These are phyloP conservation scores for Galago senegalensis DNA, from an alignment of 2,797 vertebrate genomes.

Conservation along the genomic window DNA sequence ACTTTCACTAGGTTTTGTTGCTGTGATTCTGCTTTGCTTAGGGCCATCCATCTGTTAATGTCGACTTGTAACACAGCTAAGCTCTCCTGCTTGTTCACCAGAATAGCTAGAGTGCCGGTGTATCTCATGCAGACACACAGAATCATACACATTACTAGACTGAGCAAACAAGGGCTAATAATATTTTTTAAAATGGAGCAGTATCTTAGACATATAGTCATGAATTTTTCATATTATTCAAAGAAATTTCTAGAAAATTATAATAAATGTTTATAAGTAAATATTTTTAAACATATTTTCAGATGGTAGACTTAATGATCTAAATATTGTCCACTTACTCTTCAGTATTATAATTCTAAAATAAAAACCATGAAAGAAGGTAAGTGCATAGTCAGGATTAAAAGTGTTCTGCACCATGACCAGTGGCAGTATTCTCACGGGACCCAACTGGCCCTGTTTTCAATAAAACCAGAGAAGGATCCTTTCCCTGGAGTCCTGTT, in stretches of 20 bases:
- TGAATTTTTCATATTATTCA: not conserved
- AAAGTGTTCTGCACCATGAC: conserved; percentile 85
- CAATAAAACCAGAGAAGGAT: conserved; percentile 86
- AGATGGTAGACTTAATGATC: conserved; percentile 69
- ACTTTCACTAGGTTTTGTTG: conserved; percentile 86
- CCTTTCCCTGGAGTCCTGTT: conserved; percentile 95
- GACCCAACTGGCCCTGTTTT: conserved; percentile 87
- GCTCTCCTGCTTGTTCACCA: conserved; percentile 45
- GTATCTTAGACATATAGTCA: not conserved
- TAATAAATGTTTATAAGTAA: conserved; percentile 56
- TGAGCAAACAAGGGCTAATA: conserved; percentile 67
- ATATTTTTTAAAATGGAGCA: conserved; percentile 66
- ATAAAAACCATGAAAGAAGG: conserved; percentile 67
- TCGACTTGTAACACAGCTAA: conserved; percentile 78
- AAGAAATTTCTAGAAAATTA: not conserved
- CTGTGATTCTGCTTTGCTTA: conserved; percentile 88
- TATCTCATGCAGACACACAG: not conserved
- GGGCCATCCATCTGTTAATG: conserved; percentile 91
- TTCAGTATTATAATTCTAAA: conserved; percentile 68
- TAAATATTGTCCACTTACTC: conserved; percentile 59
- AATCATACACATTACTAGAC: not conserved
- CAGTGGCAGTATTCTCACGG: conserved; percentile 87
- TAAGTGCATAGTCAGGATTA: conserved; percentile 83
- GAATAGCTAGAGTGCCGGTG: not conserved
- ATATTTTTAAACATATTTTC: conserved; percentile 30